These are phyloP conservation scores for Aleadryas rufinucha DNA, from an alignment of 2,113 vertebrate genomes.

Conservation along the genomic window DNA sequence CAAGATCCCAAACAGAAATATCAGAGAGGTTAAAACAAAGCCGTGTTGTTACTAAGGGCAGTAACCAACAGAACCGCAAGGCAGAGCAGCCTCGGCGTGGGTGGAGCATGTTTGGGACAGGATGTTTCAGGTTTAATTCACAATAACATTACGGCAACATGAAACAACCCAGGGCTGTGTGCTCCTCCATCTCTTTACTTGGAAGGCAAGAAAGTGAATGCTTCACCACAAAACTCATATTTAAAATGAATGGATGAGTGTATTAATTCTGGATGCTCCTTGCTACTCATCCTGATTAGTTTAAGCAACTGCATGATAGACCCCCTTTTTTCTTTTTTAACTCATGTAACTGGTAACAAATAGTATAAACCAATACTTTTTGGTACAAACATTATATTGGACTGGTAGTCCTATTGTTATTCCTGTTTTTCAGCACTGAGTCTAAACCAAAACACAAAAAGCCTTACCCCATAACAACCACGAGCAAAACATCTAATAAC, in stretches of 20 bases:
- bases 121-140: not conserved
- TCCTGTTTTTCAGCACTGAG: not conserved
- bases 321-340: not conserved
- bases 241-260: not conserved
- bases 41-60: not conserved
- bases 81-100: not conserved
- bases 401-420: not conserved
- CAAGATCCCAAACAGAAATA: not conserved
- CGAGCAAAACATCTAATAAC: not conserved
- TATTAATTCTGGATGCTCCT: not conserved
- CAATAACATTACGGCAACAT: not conserved
- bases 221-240: not conserved
- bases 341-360: not conserved
- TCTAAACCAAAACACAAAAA: not conserved
- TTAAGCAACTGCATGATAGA: not conserved
- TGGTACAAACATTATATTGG: not conserved
- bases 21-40: not conserved
- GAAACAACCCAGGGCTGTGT: not conserved
- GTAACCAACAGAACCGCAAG: accelerated
- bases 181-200: not conserved
- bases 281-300: not conserved
- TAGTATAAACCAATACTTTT: not conserved
- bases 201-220: not conserved
- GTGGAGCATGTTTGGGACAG: not conserved
- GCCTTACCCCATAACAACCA: not conserved